phyloP scores from a whole-genome alignment of 2,113 vertebrate species.

The Sylvilagus bachmani region DNA sequence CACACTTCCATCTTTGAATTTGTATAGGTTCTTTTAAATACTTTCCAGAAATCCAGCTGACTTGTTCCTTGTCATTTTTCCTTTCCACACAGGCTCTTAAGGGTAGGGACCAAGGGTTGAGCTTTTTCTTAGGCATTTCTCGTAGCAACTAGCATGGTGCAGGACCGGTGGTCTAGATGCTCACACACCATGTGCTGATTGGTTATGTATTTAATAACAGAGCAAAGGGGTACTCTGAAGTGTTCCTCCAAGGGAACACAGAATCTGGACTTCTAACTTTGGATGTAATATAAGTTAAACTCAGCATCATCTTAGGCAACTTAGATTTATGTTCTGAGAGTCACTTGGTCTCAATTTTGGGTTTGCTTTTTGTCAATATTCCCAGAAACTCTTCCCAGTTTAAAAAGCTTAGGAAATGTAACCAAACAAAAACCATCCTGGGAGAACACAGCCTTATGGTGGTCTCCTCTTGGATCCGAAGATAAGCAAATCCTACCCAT shows the following conservation, averaged over 20 bases:
- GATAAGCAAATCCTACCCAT: not conserved
- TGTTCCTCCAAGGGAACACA: not conserved
- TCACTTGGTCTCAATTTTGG: constrained; percentile 53
- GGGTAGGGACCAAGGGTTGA: not conserved
- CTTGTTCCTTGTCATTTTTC: not conserved
- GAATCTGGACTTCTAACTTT: not conserved
- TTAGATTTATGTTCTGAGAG: constrained; percentile 50
- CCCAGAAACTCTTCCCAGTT: constrained; percentile 66
- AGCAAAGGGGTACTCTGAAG: not conserved
- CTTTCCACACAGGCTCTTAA: not conserved
- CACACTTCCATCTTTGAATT: not conserved
- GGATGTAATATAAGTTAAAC: not conserved
- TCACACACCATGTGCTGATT: no score
- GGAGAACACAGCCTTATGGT: not conserved
- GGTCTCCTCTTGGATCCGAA: not conserved
- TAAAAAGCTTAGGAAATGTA: constrained; percentile 60
- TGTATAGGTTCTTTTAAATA: not conserved
- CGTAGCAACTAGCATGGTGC: not conserved
- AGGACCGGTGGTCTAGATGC: not conserved
- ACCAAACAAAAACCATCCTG: not conserved
- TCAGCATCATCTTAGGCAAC: not conserved
- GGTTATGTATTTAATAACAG: not conserved
- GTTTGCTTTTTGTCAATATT: constrained; percentile 57
- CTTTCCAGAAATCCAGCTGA: not conserved
- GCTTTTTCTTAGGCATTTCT: not conserved